These are phyloP conservation scores for Tinea trinotella DNA, from an alignment of 2,888 invertebrate species.

Conservation along the genomic window DNA sequence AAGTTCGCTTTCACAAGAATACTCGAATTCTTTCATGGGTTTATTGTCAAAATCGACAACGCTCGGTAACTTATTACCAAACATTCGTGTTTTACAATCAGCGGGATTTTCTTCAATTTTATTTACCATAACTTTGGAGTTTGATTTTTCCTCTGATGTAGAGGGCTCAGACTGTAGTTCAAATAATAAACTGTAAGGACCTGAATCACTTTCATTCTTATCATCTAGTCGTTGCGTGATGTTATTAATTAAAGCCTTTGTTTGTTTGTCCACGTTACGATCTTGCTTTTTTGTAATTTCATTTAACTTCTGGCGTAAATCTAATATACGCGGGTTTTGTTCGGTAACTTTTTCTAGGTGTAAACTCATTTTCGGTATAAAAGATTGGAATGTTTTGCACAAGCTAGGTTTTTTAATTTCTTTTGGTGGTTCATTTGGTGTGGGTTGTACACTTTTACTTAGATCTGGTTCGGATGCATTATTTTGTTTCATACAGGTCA, in stretches of 20 bases:
- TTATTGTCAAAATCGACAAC: conserved; percentile 62
- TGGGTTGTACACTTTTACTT: conserved; percentile 33
- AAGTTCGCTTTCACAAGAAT: conserved; percentile 58
- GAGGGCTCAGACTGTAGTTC: conserved; percentile 57
- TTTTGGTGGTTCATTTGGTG: conserved; percentile 38
- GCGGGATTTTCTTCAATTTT: background rate
- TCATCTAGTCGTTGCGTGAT: conserved; percentile 57
- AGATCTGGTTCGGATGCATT: conserved; percentile 25
- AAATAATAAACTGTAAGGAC: conserved; percentile 74
- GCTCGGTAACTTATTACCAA: conserved; percentile 48
- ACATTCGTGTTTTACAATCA: background rate
- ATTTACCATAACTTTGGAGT: background rate
- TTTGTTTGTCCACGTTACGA: conserved; percentile 52
- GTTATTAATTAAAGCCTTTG: conserved; percentile 56
- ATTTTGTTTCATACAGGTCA: background rate
- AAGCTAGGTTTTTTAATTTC: conserved; percentile 24
- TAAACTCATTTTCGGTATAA: conserved; percentile 62
- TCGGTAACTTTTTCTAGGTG: conserved; percentile 54
- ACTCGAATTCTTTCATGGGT: conserved; percentile 62
- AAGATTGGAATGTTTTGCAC: conserved; percentile 46
- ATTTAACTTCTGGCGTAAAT: conserved; percentile 59
- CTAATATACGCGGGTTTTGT: conserved; percentile 59
- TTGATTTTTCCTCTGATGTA: conserved; percentile 33
- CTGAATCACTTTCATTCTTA: conserved; percentile 66
- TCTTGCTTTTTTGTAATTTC: conserved; percentile 61